Percentiles rank a stretch among this genome's conserved stretches.
phyloP scores from a whole-genome alignment of 2,113 vertebrate genomes.

The Entelurus aequoreus region DNA sequence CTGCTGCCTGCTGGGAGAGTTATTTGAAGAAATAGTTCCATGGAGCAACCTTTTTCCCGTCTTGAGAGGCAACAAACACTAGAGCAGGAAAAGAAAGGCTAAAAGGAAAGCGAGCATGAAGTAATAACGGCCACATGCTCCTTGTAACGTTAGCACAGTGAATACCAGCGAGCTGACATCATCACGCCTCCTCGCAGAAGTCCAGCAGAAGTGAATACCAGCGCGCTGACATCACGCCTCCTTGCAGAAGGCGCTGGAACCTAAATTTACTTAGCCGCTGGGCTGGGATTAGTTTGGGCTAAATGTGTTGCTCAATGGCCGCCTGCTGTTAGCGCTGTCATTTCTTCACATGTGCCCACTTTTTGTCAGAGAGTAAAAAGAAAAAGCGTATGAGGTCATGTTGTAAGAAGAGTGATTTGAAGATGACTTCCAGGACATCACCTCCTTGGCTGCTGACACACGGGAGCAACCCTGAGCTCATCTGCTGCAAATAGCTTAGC shows the following conservation, averaged over 20 bases:
- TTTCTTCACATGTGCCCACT: background rate
- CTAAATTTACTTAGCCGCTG: background rate
- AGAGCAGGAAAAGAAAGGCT: too few species aligned
- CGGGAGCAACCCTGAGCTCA: constrained; percentile 53
- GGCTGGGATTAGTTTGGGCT: background rate
- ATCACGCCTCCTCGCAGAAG: too few species aligned
- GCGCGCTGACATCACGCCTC: background rate
- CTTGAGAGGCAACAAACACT: too few species aligned
- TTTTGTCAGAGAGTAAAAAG: too few species aligned
- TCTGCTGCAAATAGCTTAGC: constrained; percentile 44
- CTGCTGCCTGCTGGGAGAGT: too few species aligned
- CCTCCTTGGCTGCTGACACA: constrained; percentile 27
- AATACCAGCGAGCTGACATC: background rate
- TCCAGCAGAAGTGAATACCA: background rate
- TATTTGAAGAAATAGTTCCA: too few species aligned
- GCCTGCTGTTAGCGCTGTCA: background rate
- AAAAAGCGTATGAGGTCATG: too few species aligned
- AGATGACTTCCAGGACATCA: constrained; percentile 47
- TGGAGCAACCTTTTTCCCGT: too few species aligned
- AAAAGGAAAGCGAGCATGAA: background rate
- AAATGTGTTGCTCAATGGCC: background rate
- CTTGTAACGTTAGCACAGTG: background rate
- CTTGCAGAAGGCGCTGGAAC: constrained; percentile 1
- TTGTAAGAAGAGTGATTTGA: too few species aligned
- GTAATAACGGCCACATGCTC: background rate